Conservation (phyloP, 2,888 invertebrate genomes). For the Athalia rosae region DNA sequence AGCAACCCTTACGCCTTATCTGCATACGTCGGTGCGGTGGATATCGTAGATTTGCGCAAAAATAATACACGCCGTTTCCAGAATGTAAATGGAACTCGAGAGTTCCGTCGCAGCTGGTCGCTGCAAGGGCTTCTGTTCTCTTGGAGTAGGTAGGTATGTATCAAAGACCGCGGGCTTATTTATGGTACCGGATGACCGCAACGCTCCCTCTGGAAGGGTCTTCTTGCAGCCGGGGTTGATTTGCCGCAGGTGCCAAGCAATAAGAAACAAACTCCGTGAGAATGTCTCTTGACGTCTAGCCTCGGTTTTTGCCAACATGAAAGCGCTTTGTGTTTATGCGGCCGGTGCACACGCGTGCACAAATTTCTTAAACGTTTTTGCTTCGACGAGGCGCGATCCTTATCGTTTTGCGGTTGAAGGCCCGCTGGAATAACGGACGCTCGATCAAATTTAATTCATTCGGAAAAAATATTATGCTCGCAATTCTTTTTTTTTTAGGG, state of each 20-base stretch:
- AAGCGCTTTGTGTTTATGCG: no score
- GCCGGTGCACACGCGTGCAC: neutral
- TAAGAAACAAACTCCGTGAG: constrained; percentile 11
- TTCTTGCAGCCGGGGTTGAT: constrained; percentile 32
- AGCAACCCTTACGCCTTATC: neutral
- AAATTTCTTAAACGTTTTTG: neutral
- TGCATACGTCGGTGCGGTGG: no score
- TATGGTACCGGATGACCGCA: constrained; percentile 64
- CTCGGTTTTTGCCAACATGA: neutral
- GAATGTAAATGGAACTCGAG: constrained; percentile 14
- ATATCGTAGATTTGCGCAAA: constrained; percentile 4
- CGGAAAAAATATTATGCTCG: neutral
- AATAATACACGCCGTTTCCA: neutral
- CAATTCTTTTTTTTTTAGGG: neutral
- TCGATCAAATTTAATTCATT: constrained; percentile 5
- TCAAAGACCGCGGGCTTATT: constrained; percentile 59
- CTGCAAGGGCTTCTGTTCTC: constrained; percentile 20
- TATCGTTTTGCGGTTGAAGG: neutral
- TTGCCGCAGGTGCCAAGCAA: constrained; percentile 35
- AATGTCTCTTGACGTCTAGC: constrained; percentile 20
- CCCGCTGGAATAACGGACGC: neutral
- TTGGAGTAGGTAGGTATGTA: neutral
- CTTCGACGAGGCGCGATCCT: constrained; percentile 5
- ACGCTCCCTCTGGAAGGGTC: constrained; percentile 48
- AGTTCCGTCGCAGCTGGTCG: constrained; percentile 53